A percentile compares a stretch with the other conserved stretches of the same genome.
Evolutionary conservation across 1,140 invertebrate genomes (phyloP).

Genomic region (Drosophila funebris): DNA sequence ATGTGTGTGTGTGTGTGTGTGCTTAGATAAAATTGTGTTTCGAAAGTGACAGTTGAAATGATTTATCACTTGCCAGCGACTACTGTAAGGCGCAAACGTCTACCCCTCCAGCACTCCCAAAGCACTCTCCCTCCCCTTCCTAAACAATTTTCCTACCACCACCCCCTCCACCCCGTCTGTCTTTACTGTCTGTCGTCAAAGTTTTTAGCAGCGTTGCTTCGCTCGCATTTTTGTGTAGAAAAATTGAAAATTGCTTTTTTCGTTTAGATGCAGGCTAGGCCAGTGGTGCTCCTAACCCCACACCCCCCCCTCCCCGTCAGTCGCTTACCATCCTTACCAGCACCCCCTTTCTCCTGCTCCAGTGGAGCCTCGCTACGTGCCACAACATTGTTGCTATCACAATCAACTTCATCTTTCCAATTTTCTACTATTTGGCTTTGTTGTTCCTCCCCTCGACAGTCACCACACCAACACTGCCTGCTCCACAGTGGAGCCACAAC

Average conservation of each 20-base stretch:
- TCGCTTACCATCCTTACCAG: background rate
- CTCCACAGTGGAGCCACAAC: background rate
- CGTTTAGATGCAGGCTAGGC: constrained; percentile 32
- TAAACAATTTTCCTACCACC: background rate
- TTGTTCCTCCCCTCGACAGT: constrained; percentile 12
- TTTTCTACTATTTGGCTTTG: constrained; percentile 82
- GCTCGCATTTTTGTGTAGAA: constrained; percentile 77
- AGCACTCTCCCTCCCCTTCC: background rate
- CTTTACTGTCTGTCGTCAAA: constrained; percentile 37
- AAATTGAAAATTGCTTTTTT: constrained; percentile 82
- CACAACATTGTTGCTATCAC: constrained; percentile 62
- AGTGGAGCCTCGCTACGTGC: background rate
- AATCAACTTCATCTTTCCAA: constrained; percentile 80
- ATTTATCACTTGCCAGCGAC: constrained; percentile 82
- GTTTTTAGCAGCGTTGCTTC: constrained; percentile 50
- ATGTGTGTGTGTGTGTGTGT: constrained; percentile 15
- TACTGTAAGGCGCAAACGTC: constrained; percentile 69
- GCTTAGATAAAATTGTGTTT: constrained; percentile 84
- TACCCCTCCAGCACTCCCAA: background rate
- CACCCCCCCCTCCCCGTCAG: background rate
- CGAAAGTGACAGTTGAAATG: constrained; percentile 84
- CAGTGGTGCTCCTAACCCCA: constrained; percentile 5
- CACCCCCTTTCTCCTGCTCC: background rate
- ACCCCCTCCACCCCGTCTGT: background rate
- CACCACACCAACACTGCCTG: background rate